Evolutionary conservation across 2,797 vertebrate species (phyloP).

Genomic region (Siniperca obscura): DNA sequence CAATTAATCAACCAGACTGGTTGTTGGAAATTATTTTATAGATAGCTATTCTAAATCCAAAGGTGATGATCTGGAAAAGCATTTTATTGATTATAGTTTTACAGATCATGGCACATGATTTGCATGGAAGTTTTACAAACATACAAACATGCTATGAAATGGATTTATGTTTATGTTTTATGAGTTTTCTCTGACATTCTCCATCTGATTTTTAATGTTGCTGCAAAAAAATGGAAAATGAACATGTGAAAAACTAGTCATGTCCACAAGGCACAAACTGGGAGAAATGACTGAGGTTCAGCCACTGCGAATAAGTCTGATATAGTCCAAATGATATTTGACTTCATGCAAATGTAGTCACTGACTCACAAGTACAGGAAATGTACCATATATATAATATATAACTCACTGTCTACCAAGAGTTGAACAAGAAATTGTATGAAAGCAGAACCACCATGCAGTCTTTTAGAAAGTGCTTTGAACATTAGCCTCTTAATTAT

Average conservation of each 20-base stretch:
- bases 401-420: constrained; percentile 8
- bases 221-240: neutral
- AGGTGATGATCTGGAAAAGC: neutral
- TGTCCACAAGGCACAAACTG: constrained; percentile 17
- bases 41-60: neutral
- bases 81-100: neutral
- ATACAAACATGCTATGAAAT: neutral
- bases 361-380: constrained; percentile 1
- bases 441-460: neutral
- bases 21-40: neutral
- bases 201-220: neutral
- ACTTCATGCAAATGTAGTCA: constrained; percentile 10
- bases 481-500: neutral
- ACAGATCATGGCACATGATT: neutral
- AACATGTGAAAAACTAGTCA: neutral
- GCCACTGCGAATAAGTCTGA: constrained; percentile 1
- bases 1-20: neutral
- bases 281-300: constrained; percentile 9
- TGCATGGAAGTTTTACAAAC: neutral
- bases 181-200: neutral
- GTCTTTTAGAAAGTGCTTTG: neutral
- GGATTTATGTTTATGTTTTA: neutral
- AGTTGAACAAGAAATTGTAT: constrained; percentile 1
- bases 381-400: neutral
- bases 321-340: constrained; percentile 21